Evolutionary conservation across 2,888 invertebrate genomes (phyloP).

Genomic region (Drosophila ustulata): DNA sequence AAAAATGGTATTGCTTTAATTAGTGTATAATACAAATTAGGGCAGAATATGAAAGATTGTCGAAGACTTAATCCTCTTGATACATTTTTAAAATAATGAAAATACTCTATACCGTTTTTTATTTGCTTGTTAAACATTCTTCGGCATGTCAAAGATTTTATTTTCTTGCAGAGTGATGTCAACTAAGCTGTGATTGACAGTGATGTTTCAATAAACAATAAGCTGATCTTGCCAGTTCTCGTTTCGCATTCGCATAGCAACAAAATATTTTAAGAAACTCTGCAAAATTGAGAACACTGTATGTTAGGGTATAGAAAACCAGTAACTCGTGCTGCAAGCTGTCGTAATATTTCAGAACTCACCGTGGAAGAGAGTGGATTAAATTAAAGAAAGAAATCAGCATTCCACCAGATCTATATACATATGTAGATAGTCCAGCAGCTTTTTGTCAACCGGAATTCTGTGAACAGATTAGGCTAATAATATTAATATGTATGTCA

Average conservation of each 20-base stretch:
- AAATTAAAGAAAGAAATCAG: not conserved
- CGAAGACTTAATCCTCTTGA: too few relatives aligned
- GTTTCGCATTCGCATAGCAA: not conserved
- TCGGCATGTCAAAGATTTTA: too few relatives aligned
- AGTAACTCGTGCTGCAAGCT: conserved; percentile 19
- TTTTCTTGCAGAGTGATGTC: too few relatives aligned
- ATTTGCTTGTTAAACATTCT: too few relatives aligned
- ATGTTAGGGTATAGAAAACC: conserved; percentile 23
- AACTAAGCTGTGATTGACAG: too few relatives aligned
- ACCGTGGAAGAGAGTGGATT: not conserved
- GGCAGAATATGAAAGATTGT: too few relatives aligned
- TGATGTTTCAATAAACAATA: too few relatives aligned
- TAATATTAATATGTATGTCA: conserved; percentile 8
- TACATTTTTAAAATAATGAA: too few relatives aligned
- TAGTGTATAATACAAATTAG: too few relatives aligned
- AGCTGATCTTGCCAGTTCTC: too few relatives aligned
- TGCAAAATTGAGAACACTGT: not conserved
- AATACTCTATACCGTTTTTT: too few relatives aligned
- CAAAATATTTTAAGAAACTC: not conserved
- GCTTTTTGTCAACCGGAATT: conserved; percentile 8
- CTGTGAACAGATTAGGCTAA: conserved; percentile 5
- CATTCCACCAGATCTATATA: not conserved
- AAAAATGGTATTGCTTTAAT: too few relatives aligned
- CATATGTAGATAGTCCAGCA: not conserved
- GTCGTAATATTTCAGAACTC: conserved; percentile 1